Evolutionary conservation across 2,888 invertebrate genomes (phyloP), one percentile per base, ranked within the genome.

Genomic region (Alloscopus bannaensis): DNA sequence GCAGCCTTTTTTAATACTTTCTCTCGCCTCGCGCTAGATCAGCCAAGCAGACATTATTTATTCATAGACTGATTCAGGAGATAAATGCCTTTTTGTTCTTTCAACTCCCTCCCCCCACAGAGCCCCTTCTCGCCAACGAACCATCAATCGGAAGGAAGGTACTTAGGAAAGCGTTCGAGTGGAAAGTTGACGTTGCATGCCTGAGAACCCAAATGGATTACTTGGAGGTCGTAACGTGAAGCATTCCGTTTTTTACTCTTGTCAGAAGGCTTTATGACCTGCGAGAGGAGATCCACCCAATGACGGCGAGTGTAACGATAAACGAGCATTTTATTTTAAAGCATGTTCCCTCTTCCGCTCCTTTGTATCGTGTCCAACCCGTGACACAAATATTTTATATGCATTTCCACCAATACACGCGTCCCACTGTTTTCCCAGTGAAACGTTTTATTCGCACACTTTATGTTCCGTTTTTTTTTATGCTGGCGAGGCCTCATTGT

Each of bases 231-330:
- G 69, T 70, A 70, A 70, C 70, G 45, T 45, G 31, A 70, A 70
- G 64, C 50, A 55, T 77, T 36, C 36, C n/a, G n/a, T n/a, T 45
- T 18, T 64, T 77, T 70, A 47, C 13, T 24, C 50, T 45, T 70
- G 64, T 70, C 77, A 64, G 77, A 77, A 70, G 57, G 70, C 70
- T 77, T 77, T 77, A 70, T 70, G 70, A 70, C 64, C 70, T 77
- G 50, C 52, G n/a, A 36, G 40, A 60, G 70, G 77, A n/a, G n/a
- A 70, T 77, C 70, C 42, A 45, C 65, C 55, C 70, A 76, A 62
- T 62, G 60, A 47, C n/a, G n/a, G n/a, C n/a, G 55, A 70, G 57
- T 31, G 52, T 64, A 36, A 65, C 50, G 47, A 47, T 77, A 70
- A 70, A 36, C 36, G 8, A 13, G 13, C 36, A 36, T 36, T 36